Conservation (phyloP, 2,888 invertebrate genomes). For the Eretmocerus hayati region DNA sequence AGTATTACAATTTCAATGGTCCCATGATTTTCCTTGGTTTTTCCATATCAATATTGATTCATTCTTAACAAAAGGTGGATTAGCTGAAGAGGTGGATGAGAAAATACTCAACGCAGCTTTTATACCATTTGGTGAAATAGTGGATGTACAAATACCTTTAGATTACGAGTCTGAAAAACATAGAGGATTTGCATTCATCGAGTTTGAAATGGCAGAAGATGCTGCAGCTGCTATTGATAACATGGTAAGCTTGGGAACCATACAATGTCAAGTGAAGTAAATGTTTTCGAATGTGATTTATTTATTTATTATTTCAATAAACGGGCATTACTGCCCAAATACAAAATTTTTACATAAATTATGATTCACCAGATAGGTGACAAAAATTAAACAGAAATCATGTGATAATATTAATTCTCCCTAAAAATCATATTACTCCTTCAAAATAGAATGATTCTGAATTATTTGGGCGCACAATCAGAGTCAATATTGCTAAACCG, state of each 20-base stretch:
- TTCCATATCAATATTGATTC: too few relatives aligned
- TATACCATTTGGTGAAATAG: conserved; percentile 95
- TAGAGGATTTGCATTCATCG: conserved; percentile 97
- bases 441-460: conserved; percentile 85
- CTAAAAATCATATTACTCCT: neutral
- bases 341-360: too few relatives aligned
- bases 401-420: neutral
- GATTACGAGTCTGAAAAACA: conserved; percentile 98
- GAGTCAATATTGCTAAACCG: conserved; percentile 95
- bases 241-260: too few relatives aligned
- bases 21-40: neutral
- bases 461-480: conserved; percentile 89
- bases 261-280: too few relatives aligned
- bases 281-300: too few relatives aligned
- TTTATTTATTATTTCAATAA: too few relatives aligned
- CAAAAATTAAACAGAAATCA: neutral
- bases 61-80: conserved; percentile 59
- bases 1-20: neutral
- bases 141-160: conserved; percentile 95
- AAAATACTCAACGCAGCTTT: conserved; percentile 94
- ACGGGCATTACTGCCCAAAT: neutral
- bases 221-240: conserved; percentile 99
- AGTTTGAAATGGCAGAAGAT: conserved; percentile 95
- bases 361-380: too few relatives aligned
- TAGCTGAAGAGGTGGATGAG: conserved; percentile 93